Conservation (phyloP, 2,888 invertebrate genomes). For the Zygothrica quintamaculata region DNA sequence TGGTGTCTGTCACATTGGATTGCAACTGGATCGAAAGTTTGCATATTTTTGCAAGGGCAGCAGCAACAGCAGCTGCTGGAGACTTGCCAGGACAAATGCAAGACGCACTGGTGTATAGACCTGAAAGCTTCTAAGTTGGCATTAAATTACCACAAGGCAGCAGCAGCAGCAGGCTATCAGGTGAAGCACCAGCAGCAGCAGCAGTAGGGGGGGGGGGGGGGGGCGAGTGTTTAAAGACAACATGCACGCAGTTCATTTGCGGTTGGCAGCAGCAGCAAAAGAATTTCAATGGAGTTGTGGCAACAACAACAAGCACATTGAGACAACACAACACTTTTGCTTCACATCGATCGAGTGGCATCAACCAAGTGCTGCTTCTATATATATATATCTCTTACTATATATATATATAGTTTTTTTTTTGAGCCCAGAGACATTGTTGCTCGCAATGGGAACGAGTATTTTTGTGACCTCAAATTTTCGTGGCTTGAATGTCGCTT, state of each 20-base stretch:
- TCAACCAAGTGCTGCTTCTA: neutral
- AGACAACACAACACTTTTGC: slow-evolving; percentile 24
- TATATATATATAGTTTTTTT: neutral
- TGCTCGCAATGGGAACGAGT: slow-evolving; percentile 63
- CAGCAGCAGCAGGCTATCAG: neutral
- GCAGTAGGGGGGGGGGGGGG: neutral
- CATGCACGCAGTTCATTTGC: slow-evolving; percentile 70
- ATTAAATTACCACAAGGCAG: slow-evolving; percentile 62
- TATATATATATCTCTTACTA: neutral
- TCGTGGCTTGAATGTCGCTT: slow-evolving; percentile 71
- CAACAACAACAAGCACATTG: slow-evolving; percentile 12
- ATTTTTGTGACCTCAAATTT: slow-evolving; percentile 72
- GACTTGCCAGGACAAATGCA: slow-evolving; percentile 36
- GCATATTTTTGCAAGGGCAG: slow-evolving; percentile 70
- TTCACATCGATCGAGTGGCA: slow-evolving; percentile 33
- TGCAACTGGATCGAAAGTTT: slow-evolving; percentile 75
- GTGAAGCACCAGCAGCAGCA: too few species aligned
- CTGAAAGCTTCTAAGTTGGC: slow-evolving; percentile 71
- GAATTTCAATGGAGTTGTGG: slow-evolving; percentile 69
- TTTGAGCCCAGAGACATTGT: slow-evolving; percentile 3
- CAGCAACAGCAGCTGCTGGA: slow-evolving; percentile 67
- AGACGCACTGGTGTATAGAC: slow-evolving; percentile 23
- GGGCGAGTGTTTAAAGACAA: slow-evolving; percentile 20
- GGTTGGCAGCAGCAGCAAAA: slow-evolving; percentile 57
- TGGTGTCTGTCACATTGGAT: slow-evolving; percentile 61